A percentile compares a stretch with the other conserved stretches of the same genome.
These are phyloP conservation scores for Atta cephalotes DNA, from an alignment of 1,140 invertebrate genomes.

Conservation along the genomic window DNA sequence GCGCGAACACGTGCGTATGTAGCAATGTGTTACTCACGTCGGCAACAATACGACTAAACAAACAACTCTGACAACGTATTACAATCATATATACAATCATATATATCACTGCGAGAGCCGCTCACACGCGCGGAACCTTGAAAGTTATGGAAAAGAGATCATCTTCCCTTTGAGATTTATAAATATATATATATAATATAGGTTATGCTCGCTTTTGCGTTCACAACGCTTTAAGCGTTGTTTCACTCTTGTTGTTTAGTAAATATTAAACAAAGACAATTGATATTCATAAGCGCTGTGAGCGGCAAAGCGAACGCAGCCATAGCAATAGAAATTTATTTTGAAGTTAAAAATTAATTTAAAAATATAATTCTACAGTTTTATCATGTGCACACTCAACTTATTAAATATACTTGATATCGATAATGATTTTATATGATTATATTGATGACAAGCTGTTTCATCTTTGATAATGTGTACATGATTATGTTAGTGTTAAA, in stretches of 20 bases:
- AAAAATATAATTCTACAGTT: background rate
- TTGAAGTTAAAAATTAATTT: background rate
- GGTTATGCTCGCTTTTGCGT: no score
- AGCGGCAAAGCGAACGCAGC: no score
- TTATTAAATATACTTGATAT: background rate
- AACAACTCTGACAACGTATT: conserved; percentile 71
- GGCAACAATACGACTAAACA: conserved; percentile 74
- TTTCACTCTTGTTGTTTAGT: no score
- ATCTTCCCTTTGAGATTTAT: background rate
- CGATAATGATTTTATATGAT: background rate
- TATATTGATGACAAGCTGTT: background rate
- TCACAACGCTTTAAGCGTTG: no score
- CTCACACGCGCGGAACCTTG: background rate
- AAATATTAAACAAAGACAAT: no score
- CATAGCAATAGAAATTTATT: background rate
- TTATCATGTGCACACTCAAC: background rate
- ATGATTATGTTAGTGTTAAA: conserved; percentile 38
- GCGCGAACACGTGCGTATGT: conserved; percentile 68
- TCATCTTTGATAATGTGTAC: background rate
- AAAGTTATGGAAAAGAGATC: background rate
- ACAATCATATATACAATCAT: conserved; percentile 80
- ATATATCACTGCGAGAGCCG: conserved; percentile 69
- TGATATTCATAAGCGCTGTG: no score
- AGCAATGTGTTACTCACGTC: conserved; percentile 53
- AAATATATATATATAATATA: no score